Percentiles rank a stretch among this genome's conserved stretches.
Evolutionary conservation across 2,113 vertebrate species (phyloP).

Genomic region (Heteronetta atricapilla): DNA sequence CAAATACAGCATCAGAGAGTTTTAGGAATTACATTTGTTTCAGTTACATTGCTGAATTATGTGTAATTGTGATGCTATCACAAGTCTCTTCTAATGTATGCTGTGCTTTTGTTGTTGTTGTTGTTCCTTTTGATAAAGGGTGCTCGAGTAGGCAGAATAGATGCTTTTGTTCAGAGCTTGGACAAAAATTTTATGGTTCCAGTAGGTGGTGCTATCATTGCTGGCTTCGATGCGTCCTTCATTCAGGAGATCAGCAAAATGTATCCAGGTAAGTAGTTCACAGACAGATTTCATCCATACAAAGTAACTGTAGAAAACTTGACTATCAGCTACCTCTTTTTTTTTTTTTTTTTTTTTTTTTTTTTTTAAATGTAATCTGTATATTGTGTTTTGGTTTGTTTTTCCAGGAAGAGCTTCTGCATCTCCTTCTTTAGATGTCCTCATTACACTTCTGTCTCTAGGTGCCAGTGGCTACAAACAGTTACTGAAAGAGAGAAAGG

Average conservation of each 20-base stretch:
- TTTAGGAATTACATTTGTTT: neutral
- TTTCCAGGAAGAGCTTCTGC: slow-evolving; percentile 91
- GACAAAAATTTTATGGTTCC: slow-evolving; percentile 99
- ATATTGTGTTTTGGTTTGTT: neutral
- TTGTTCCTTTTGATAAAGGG: slow-evolving; percentile 75
- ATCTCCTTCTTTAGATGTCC: slow-evolving; percentile 92
- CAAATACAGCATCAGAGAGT: neutral
- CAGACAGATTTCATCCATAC: neutral
- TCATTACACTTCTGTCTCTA: slow-evolving; percentile 93
- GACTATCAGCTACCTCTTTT: slow-evolving; percentile 25
- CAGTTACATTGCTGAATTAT: neutral
- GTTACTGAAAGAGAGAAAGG: slow-evolving; percentile 93
- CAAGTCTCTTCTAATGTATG: neutral
- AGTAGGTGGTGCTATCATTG: slow-evolving; percentile 97
- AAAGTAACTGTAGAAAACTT: slow-evolving; percentile 12
- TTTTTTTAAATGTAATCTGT: neutral
- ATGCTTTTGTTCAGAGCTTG: slow-evolving; percentile 97
- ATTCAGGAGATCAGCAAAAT: slow-evolving; percentile 95
- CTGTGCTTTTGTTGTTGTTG: neutral
- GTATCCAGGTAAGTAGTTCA: slow-evolving; percentile 88
- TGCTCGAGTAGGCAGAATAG: slow-evolving; percentile 90
- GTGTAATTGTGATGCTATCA: neutral
- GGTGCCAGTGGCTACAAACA: slow-evolving; percentile 91
- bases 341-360: neutral
- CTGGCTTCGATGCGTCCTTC: slow-evolving; percentile 91